phyloP scores from a whole-genome alignment of 2,888 invertebrate species.

The Hirtodrosophila cameraria region DNA sequence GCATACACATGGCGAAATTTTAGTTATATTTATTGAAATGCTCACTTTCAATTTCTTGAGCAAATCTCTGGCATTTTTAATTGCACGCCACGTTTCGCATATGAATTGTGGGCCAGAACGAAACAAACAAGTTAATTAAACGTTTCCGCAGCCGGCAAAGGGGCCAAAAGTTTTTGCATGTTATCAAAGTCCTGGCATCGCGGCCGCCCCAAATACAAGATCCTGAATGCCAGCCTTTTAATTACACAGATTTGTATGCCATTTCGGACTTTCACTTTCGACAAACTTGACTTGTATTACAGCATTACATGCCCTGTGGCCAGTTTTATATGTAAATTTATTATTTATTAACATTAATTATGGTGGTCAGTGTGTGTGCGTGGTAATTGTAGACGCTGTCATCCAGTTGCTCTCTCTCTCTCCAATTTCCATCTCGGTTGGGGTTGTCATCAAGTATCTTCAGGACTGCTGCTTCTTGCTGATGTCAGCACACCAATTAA shows the following conservation, averaged over 20 bases:
- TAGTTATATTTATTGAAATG: conserved; percentile 44
- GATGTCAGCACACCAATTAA: conserved; percentile 72
- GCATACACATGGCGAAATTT: conserved; percentile 13
- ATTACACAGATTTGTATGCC: conserved; percentile 78
- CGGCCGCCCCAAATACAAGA: conserved; percentile 5
- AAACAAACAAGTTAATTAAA: conserved; percentile 76
- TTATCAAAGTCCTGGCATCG: conserved; percentile 66
- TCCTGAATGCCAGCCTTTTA: conserved; percentile 47
- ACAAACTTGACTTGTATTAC: conserved; percentile 61
- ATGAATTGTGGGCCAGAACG: conserved; percentile 67
- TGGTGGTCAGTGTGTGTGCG: conserved; percentile 57
- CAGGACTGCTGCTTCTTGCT: conserved; percentile 45
- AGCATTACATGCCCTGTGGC: conserved; percentile 59
- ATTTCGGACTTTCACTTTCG: conserved; percentile 61
- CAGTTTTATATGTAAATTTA: conserved; percentile 72
- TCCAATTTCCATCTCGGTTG: conserved; percentile 3
- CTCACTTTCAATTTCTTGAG: conserved; percentile 63
- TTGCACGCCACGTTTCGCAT: conserved; percentile 71
- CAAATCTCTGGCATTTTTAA: conserved; percentile 54
- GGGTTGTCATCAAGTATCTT: conserved; percentile 63
- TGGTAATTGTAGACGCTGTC: conserved; percentile 53
- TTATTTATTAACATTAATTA: conserved; percentile 79
- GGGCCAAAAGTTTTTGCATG: conserved; percentile 58
- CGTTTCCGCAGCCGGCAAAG: conserved; percentile 55
- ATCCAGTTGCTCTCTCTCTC: conserved; percentile 10